Percentiles rank a stretch among this genome's conserved stretches.
Conservation (phyloP, 1,140 invertebrate species). For the Metopolophium dirhodum region DNA sequence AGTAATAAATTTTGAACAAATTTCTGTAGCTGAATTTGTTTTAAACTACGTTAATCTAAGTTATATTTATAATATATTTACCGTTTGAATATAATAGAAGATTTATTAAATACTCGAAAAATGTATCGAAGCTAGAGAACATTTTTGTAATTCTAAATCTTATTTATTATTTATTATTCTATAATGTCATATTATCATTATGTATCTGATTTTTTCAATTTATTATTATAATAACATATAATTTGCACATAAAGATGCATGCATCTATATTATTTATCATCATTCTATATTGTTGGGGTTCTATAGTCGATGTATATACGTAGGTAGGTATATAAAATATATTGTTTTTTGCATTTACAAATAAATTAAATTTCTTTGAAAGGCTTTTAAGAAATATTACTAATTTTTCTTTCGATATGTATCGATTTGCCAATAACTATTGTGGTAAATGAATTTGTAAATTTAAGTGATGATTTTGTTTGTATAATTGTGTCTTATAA, state of each 20-base stretch:
- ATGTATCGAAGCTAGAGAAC: background rate
- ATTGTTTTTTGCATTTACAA: background rate
- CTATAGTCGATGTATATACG: too few relatives aligned
- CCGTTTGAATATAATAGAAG: background rate
- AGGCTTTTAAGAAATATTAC: background rate
- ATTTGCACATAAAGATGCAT: background rate
- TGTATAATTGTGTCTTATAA: too few relatives aligned
- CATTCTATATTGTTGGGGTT: too few relatives aligned
- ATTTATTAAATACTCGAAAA: background rate
- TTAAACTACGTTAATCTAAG: background rate
- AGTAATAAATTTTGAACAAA: conserved; percentile 7
- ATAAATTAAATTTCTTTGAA: background rate
- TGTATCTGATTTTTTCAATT: background rate
- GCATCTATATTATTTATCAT: background rate
- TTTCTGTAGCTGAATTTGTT: background rate
- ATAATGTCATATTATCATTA: background rate
- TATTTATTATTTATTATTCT: background rate
- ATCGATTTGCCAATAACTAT: background rate
- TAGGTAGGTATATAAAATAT: background rate
- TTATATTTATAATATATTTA: background rate
- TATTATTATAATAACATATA: conserved; percentile 9
- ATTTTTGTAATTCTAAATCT: background rate
- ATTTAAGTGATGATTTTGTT: background rate
- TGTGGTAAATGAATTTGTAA: background rate
- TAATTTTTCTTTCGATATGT: background rate